A percentile compares a stretch with the other conserved stretches of the same genome.
phyloP scores from a whole-genome alignment of 2,113 vertebrate genomes.

The Zeus faber region DNA sequence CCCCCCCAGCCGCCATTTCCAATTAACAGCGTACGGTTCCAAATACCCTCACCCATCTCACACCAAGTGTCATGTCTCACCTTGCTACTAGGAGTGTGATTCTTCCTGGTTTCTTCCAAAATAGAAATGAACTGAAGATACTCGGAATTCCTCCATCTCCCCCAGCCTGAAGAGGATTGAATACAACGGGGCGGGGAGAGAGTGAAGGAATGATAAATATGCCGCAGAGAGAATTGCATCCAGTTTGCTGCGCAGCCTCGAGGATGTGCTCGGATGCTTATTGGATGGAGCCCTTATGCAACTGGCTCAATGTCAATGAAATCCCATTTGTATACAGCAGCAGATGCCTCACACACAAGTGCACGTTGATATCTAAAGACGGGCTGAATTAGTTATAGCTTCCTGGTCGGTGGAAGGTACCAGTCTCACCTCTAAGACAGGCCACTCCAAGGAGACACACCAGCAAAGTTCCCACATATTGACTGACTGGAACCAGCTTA shows the following conservation, averaged over 20 bases:
- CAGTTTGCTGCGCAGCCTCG: constrained; percentile 22
- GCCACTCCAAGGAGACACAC: constrained; percentile 84
- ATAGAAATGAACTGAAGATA: constrained; percentile 87
- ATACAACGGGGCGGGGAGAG: background rate
- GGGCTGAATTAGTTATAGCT: constrained; percentile 10
- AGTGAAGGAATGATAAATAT: background rate
- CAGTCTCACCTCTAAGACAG: constrained; percentile 84
- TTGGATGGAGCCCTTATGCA: constrained; percentile 25
- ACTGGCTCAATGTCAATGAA: constrained; percentile 30
- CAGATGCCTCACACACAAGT: constrained; percentile 11
- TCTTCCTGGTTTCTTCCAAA: constrained; percentile 81
- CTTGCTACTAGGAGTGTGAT: constrained; percentile 80
- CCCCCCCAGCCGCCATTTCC: background rate
- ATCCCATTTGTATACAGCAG: constrained; percentile 19
- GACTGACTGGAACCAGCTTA: constrained; percentile 83
- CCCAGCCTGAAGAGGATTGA: constrained; percentile 70
- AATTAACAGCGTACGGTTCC: too few species aligned
- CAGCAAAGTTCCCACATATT: constrained; percentile 82
- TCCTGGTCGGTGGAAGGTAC: background rate
- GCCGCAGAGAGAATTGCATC: constrained; percentile 2
- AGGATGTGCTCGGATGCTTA: constrained; percentile 40
- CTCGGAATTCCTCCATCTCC: constrained; percentile 87
- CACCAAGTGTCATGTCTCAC: constrained; percentile 53
- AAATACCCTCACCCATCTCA: too few species aligned
- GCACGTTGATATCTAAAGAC: constrained; percentile 22